phyloP scores from a whole-genome alignment of 2,113 vertebrate genomes.

The Coptodon rendalli region DNA sequence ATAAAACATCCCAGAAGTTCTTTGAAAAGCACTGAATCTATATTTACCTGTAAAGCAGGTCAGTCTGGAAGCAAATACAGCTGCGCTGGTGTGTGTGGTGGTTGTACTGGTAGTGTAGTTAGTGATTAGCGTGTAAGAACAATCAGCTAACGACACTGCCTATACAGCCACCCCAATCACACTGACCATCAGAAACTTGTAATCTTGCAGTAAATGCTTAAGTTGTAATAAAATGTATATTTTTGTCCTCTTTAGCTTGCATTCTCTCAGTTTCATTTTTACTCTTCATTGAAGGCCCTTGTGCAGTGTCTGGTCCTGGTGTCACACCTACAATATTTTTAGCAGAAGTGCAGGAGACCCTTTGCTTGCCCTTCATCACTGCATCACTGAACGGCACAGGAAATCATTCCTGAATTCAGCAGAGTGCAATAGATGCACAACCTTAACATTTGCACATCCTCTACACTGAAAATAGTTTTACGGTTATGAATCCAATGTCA shows the following conservation, averaged over 20 bases:
- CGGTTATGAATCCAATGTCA: rapidly evolving
- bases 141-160: conserved; percentile 44
- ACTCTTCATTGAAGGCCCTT: background rate
- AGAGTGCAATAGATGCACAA: background rate
- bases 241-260: rapidly evolving
- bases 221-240: rapidly evolving
- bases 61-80: background rate
- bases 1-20: rapidly evolving
- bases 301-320: background rate
- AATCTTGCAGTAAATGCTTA: background rate
- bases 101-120: conserved; percentile 25
- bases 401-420: background rate
- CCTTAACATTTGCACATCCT: background rate
- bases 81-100: background rate
- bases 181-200: background rate
- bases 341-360: background rate
- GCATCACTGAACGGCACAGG: rapidly evolving
- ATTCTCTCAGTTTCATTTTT: background rate
- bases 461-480: background rate
- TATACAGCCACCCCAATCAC: conserved; percentile 18
- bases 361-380: too few relatives aligned
- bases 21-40: background rate
- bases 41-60: background rate
- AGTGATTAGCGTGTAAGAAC: conserved; percentile 26
- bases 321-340: background rate